Base-by-base conservation (phyloP, 2,113 vertebrate genomes). In the Pipa parva region DNA sequence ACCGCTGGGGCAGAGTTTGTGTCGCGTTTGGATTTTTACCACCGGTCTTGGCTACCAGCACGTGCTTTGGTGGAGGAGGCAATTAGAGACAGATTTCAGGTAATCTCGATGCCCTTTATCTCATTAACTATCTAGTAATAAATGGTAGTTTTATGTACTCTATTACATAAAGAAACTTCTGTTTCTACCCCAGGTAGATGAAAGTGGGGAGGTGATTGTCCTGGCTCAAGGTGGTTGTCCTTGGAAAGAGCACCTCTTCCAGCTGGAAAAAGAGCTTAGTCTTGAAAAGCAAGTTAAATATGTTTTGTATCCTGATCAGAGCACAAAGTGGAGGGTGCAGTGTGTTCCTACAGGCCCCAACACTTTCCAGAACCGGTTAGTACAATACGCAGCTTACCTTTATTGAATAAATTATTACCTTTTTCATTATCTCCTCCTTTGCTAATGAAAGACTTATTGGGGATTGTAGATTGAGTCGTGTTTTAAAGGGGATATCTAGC, bases 221-320 rank as follows among this genome's bases (percentile, higher is more conserved):
- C 81, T 98, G 55, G 76, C 80, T 0, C 83, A 88, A 71, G 93
- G 95, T 0, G 91, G 92, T 0, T 97, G 93, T 73, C 96, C 95
- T 2, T 98, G 96, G 96, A 94, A 98, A 77, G 93, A 98, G 63
- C 95, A 98, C 36, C 79, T 97, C 7, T 92, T 95, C 62, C 48
- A 76, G 26, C 81, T 98, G 63, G 96, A 98, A 77, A 79, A 67
- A 31, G 90, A 84, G 50, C 83, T 94, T 45, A 73, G 76, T 0
- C 76, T 95, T 7, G 76, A 90, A 3, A 39, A 48, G 0, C 76
- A 87, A 12, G 85, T 97, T 12, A 84, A 85, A 74, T 92, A 96
- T 39, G 81, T 96, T 61, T 77, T 98, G 42, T 98, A 90, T 72
- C 59, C 83, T 0, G 95, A 98, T 79, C 90, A 83, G 71, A 78